Conservation (phyloP, 2,113 vertebrate genomes). For the Megaceryle torquata region DNA sequence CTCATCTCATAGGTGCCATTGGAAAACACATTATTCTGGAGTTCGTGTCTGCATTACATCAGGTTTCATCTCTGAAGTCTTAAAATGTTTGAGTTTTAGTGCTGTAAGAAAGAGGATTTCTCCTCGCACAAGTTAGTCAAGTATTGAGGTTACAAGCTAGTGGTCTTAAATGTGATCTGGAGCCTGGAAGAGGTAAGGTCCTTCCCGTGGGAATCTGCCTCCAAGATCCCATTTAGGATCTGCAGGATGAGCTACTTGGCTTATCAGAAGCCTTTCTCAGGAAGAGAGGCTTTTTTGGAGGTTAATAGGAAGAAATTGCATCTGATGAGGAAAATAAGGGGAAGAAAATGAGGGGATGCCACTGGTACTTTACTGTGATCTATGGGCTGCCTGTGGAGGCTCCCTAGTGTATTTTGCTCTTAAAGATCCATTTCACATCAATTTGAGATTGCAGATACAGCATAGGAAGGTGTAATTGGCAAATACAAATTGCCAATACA, state of each 20-base stretch:
- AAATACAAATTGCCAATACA: not conserved
- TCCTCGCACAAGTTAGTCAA: fast-evolving
- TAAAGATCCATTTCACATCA: not conserved
- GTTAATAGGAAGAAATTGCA: not conserved
- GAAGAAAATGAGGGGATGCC: not conserved
- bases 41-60: fast-evolving
- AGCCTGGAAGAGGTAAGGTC: not conserved
- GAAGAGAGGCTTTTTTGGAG: not conserved
- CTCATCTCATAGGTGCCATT: not conserved
- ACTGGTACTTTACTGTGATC: not conserved
- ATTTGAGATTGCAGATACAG: not conserved
- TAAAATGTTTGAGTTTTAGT: not conserved
- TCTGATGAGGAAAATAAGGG: not conserved
- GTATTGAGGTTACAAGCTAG: not conserved
- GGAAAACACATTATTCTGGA: not conserved
- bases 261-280: not conserved
- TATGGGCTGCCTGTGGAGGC: not conserved
- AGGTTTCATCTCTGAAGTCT: not conserved
- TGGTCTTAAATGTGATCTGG: not conserved
- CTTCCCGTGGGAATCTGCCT: not conserved
- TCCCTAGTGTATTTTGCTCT: not conserved
- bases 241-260: not conserved
- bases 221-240: not conserved
- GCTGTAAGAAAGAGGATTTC: not conserved
- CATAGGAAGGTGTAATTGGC: not conserved